Evolutionary conservation across 2,888 invertebrate genomes (phyloP), one percentile per base, ranked within the genome.

Genomic region (Dilophus febrilis): DNA sequence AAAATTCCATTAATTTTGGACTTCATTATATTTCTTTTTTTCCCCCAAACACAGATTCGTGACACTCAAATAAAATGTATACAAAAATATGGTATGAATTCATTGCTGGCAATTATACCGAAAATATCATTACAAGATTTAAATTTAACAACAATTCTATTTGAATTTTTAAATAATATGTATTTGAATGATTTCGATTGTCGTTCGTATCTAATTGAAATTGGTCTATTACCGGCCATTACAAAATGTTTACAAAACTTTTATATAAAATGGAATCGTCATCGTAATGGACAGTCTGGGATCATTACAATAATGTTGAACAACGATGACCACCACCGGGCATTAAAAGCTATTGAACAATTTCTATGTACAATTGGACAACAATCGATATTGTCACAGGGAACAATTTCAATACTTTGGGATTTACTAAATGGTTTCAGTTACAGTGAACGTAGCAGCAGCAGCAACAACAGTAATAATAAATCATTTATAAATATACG

Each of bases 401-500:
- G 60, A 1, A 55, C 58, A 27, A 61, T 63, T 5, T 34, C 63
- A 58, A 47, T 58, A 26, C 49, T 63, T 13, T 63, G 62, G 62
- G 62, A 63, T 30, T 51, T 61, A 26, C 47, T 62, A 3, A 62
- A 62, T 40, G 53, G 44, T 14, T 16, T 45, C 13, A 16, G 35
- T 14, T 45, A 55, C 42, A 56, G 57, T 42, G 59, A 60, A 48
- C n/a, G n/a, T n/a, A n/a, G n/a, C n/a, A n/a, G n/a, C n/a, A n/a
- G n/a, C n/a, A n/a, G n/a, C n/a, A n/a, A n/a, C n/a, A n/a, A n/a
- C n/a, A n/a, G n/a, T n/a, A 53, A 55, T 28, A 54, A 53, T 18
- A 55, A 59, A 42, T 52, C 59, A 10, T 48, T 57, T 17, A 53
- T 53, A 42, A 54, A 52, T 17, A 57, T 58, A 39, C 58, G 61